phyloP scores from a whole-genome alignment of 2,888 invertebrate species.

The Ashinkailepas kermadecensis region DNA sequence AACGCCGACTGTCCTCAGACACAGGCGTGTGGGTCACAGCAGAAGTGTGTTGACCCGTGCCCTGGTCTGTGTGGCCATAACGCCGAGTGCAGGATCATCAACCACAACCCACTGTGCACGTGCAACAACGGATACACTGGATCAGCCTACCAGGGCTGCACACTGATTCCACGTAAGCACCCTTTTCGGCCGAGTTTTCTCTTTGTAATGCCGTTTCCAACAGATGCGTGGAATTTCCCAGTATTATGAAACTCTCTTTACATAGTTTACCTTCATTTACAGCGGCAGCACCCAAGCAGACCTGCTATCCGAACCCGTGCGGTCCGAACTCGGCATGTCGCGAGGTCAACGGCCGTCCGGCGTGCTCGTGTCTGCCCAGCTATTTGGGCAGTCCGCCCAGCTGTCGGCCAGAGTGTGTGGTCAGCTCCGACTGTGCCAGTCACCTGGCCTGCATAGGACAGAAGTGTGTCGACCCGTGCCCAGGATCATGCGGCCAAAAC shows the following conservation, averaged over 20 bases:
- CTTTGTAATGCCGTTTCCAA: too few relatives aligned
- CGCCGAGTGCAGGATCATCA: conserved; percentile 64
- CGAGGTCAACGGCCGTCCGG: conserved; percentile 41
- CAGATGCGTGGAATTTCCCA: too few relatives aligned
- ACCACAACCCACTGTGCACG: conserved; percentile 78
- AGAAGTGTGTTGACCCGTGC: conserved; percentile 74
- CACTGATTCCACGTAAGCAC: conserved; percentile 22
- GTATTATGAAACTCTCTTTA: too few relatives aligned
- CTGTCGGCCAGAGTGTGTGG: conserved; percentile 68
- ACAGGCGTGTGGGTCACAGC: conserved; percentile 62
- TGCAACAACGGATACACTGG: conserved; percentile 86
- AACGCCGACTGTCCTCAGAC: conserved; percentile 71
- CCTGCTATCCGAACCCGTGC: conserved; percentile 58
- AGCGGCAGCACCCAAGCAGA: neutral
- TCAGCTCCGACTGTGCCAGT: conserved; percentile 60
- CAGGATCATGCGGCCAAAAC: conserved; percentile 31
- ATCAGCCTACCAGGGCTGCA: conserved; percentile 67
- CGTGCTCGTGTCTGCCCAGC: conserved; percentile 63
- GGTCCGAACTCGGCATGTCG: conserved; percentile 68
- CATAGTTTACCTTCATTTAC: neutral
- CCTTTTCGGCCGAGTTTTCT: neutral
- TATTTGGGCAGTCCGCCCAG: conserved; percentile 61
- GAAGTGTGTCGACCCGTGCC: conserved; percentile 6
- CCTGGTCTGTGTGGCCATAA: conserved; percentile 49
- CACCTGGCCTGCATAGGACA: conserved; percentile 61